Evolutionary conservation across 2,797 vertebrate species (phyloP), one percentile per base, ranked within the genome.

Genomic region (Aldrovandia affinis): DNA sequence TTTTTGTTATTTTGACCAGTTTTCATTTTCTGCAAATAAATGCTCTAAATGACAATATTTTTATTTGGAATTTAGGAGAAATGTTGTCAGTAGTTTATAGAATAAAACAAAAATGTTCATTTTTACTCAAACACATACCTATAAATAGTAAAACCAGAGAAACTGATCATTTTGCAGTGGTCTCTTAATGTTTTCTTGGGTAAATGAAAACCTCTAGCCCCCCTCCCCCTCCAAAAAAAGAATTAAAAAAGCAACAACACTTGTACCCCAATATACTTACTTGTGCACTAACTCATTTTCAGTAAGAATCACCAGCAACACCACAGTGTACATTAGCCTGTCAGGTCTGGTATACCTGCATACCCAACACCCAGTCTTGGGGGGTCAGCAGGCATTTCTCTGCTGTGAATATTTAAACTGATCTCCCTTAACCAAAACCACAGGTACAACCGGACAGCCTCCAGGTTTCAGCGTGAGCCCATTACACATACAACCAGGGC

Each of bases 171-270:
- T n/a, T n/a, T n/a, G n/a, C n/a, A n/a, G n/a, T n/a, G n/a, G n/a
- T n/a, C n/a, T n/a, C n/a, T n/a, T n/a, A n/a, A n/a, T 20, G 28
- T 15, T 87, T 90, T 85, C 82, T 90, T 85, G 84, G 78, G 1
- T 39, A 82, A 68, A 44, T 79, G 81, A 83, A n/a, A n/a, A n/a
- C 82, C 73, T 83, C 81, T 88, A 50, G 47, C 0, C 65, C 65
- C 65, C 14, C 12, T 30, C 30, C 68, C 33, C 8, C 75, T 12
- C 20, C 44, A 47, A 50, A 15, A 50, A 50, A 78, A n/a, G 1
- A 47, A 50, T 47, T 3, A 70, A 28, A 30, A 65, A 70, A 3
- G 54, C 65, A 28, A 77, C 57, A 63, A 25, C 9, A 81, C 50
- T n/a, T 33, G n/a, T 55, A 10, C 47, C 15, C 36, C 33, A 47